Percentiles rank a stretch among this genome's conserved stretches.
These are phyloP conservation scores for Antechinus flavipes DNA, from an alignment of 2,113 vertebrate genomes.

Conservation along the genomic window DNA sequence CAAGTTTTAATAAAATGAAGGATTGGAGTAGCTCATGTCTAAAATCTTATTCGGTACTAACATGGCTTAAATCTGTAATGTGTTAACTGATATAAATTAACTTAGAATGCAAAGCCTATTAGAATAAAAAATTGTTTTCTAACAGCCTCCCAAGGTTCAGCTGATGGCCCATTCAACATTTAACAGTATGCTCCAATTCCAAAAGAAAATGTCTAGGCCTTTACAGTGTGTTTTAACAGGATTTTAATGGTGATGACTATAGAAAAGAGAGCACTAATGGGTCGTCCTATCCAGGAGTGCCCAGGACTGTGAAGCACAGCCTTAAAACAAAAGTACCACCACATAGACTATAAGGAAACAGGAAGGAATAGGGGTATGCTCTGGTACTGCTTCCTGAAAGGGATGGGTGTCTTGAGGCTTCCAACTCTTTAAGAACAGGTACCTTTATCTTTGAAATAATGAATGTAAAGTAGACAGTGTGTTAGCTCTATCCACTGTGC, in stretches of 20 bases:
- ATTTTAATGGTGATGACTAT: not conserved
- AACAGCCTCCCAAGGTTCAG: not conserved
- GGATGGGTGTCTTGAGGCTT: not conserved
- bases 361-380: not conserved
- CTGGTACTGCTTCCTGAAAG: not conserved
- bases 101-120: not conserved
- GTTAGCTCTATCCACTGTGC: not conserved
- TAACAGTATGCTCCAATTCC: not conserved
- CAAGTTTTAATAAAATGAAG: not conserved
- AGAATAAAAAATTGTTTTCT: not conserved
- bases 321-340: not conserved
- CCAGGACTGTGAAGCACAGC: not conserved
- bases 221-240: not conserved
- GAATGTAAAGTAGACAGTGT: not conserved
- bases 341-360: not conserved
- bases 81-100: not conserved
- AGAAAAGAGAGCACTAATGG: not conserved
- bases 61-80: not conserved
- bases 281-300: not conserved
- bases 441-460: not conserved
- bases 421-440: not conserved
- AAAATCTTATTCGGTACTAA: not conserved
- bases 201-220: not conserved
- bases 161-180: not conserved
- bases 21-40: not conserved